A percentile compares a stretch with the other conserved stretches of the same genome.
Evolutionary conservation across 2,888 invertebrate species (phyloP).

Genomic region (Nomada fabriciana): DNA sequence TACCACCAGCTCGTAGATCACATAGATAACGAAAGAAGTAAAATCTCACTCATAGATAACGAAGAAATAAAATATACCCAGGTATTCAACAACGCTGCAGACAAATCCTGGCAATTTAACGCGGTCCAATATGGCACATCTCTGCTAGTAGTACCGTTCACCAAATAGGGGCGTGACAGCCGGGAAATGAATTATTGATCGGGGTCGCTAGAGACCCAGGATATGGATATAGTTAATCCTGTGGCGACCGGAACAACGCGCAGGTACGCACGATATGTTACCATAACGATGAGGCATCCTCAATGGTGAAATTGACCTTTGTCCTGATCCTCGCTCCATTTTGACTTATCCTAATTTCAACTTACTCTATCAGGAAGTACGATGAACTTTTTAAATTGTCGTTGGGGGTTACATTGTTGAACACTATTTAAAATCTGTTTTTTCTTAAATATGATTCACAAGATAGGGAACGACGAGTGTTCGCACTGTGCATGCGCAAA

Average conservation of each 20-base stretch:
- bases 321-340: background rate
- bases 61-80: background rate
- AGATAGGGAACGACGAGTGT: background rate
- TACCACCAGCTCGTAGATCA: background rate
- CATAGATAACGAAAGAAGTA: background rate
- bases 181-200: conserved; percentile 80
- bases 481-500: background rate
- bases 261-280: conserved; percentile 48
- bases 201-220: conserved; percentile 61
- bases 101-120: background rate
- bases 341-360: background rate
- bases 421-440: too few relatives aligned
- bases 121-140: background rate
- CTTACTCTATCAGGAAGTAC: background rate
- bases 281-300: conserved; percentile 8
- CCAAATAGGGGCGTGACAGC: conserved; percentile 70
- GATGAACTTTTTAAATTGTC: too few relatives aligned
- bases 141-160: conserved; percentile 23
- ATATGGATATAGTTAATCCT: conserved; percentile 68
- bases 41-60: background rate
- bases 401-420: too few relatives aligned
- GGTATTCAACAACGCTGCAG: background rate
- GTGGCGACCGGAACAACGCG: conserved; percentile 48
- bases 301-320: background rate
- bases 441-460: too few relatives aligned